These are phyloP conservation scores for Agonopterix subpropinquella DNA, from an alignment of 2,888 invertebrate genomes.

Conservation along the genomic window DNA sequence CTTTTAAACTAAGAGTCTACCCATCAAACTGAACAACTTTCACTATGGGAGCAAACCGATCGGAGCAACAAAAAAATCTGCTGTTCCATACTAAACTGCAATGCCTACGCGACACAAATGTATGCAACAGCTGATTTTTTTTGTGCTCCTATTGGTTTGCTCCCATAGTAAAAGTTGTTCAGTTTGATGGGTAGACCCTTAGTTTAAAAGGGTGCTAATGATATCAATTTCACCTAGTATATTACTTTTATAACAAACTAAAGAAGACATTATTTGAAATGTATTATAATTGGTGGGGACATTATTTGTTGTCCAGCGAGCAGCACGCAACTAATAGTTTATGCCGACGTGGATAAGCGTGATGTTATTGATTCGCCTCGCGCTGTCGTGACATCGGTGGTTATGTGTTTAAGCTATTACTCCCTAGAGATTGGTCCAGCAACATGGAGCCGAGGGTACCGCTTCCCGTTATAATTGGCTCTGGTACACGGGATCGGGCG, in stretches of 20 bases:
- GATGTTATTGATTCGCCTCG: slow-evolving; percentile 50
- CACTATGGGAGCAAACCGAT: no score
- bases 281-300: no score
- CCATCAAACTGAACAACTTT: no score
- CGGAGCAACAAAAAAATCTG: no score
- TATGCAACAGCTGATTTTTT: no score
- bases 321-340: not conserved
- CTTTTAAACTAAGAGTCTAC: no score
- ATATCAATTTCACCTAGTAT: not conserved
- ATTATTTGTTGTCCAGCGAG: not conserved
- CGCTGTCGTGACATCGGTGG: slow-evolving; percentile 40
- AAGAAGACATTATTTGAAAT: not conserved
- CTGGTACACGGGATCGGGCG: slow-evolving; percentile 32
- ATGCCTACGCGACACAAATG: no score
- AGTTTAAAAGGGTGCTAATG: no score
- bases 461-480: slow-evolving; percentile 65
- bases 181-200: slow-evolving; percentile 11
- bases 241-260: no score
- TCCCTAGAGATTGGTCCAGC: slow-evolving; percentile 33
- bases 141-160: no score
- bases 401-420: slow-evolving; percentile 66
- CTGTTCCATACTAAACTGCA: no score
- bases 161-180: no score
- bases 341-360: slow-evolving; percentile 32
- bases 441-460: slow-evolving; percentile 24